Conservation (phyloP, 2,888 invertebrate species). For the Drosophila fungiperda region DNA sequence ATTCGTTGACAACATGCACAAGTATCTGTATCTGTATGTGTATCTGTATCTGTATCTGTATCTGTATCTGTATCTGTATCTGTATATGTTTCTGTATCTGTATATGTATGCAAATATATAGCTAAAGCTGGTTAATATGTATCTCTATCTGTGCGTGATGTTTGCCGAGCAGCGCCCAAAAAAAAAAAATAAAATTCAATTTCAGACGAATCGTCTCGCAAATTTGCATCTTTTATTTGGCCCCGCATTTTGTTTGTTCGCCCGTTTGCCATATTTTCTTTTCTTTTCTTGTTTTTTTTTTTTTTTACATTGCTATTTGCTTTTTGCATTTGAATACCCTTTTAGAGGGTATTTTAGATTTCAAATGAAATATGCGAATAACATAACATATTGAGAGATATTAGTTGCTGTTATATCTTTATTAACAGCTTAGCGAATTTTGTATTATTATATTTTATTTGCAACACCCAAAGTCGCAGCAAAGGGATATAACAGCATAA, state of each 20-base stretch:
- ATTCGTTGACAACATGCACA: constrained; percentile 30
- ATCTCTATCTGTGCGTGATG: constrained; percentile 27
- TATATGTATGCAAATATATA: constrained; percentile 5
- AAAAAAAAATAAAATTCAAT: constrained; percentile 34
- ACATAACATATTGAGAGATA: background rate
- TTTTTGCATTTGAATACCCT: constrained; percentile 4
- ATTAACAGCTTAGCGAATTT: too few relatives aligned
- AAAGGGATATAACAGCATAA: background rate
- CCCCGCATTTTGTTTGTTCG: constrained; percentile 62
- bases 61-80: constrained; percentile 15
- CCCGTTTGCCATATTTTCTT: constrained; percentile 43
- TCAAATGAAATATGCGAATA: background rate
- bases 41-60: background rate
- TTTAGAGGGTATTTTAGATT: background rate
- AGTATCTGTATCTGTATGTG: constrained; percentile 13
- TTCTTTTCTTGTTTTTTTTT: background rate
- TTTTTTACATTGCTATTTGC: background rate
- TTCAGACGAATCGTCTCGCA: constrained; percentile 56
- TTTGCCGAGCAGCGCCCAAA: constrained; percentile 55
- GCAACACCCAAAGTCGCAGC: background rate
- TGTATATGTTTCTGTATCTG: constrained; percentile 11
- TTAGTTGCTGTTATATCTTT: background rate
- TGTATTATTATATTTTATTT: too few relatives aligned
- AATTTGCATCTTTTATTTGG: constrained; percentile 71
- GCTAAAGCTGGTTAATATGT: constrained; percentile 2